Base-by-base conservation (phyloP, 2,797 vertebrate genomes). In the Eurystomus glaucurus region DNA sequence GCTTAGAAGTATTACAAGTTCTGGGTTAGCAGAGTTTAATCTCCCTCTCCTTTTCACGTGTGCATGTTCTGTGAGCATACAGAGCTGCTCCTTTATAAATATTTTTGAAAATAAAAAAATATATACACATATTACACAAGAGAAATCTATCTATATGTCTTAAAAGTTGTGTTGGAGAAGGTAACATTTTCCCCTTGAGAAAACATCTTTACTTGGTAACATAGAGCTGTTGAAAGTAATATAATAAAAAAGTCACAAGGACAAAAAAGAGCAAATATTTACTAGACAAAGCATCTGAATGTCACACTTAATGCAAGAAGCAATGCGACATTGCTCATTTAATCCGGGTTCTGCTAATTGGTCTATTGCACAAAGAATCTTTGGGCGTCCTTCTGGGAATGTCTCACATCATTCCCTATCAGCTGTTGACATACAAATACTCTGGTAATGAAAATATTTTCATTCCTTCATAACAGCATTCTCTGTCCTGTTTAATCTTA, bases 381-480 rank as follows among this genome's bases (percentile, higher is more conserved):
- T 81, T 78, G 71, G 92, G 78, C 45, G 97, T 97, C 98, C 98
- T 98, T 99, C 97, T 99, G 98, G 98, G 98, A 99, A 99, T 97
- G 94, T 97, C 97, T 98, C 98, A 97, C 93, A 95, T 96, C 96
- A 93, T 96, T 85, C 91, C 85, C 97, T 99, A 99, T 99, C 99
- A 98, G 98, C 98, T 99, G 98, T 99, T 99, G 98, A 99, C 98
- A 99, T 98, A 98, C 98, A 99, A 99, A 99, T 98, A 98, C 98
- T 97, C 98, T 97, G 62, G 97, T 97, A 98, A 99, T 98, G 98
- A 99, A 99, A 99, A 99, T 99, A 99, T 99, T 99, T 99, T 98
- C 98, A 98, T 99, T 99, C 98, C 98, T 98, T 97, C 96, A 97
- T 97, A 97, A 98, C 97, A 98, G 98, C 98, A 98, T 98, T 98